Evolutionary conservation across 2,113 vertebrate genomes (phyloP), one percentile per base, ranked within the genome.

Genomic region (Gorilla gorilla): DNA sequence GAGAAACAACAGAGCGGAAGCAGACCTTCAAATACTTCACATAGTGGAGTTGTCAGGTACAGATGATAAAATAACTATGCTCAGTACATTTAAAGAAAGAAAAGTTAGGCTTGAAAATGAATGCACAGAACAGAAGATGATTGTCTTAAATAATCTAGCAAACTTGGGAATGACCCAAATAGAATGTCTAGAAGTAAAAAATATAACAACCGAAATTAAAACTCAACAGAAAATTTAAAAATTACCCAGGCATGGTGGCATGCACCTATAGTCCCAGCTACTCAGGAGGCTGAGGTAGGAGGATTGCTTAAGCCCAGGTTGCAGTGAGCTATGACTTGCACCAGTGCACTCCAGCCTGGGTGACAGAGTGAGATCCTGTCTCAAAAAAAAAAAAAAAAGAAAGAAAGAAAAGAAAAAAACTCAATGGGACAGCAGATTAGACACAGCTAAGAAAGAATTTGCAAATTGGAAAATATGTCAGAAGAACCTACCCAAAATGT

Each of bases 121-220:
- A 89, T 32, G 27, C 3, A 52, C 2, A 18, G 10, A 82, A 79
- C 35, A 64, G 27, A 52, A 97, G 92, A 66, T 30, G 43, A 87
- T 14, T 83, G 6, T 82, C 68, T 90, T 88, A 61, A 86, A 55
- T 45, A 84, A 79, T 48, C 78, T 68, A 96, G 45, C 30, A 86
- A 95, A 82, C 13, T 55, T 84, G 40, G 32, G 38, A 92, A 79
- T 61, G 22, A 84, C 66, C 6, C 45, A 95, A 89, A 89, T 6
- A 92, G 61, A 88, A 84, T 81, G 30, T 73, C 43, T 85, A 59
- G 38, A 92, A 93, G 90, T 57, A 91, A 95, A 78, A 95, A 87
- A 75, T 23, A 96, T 6, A 79, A 83, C 50, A 94, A 66, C 55
- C 84, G 14, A 94, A 96, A 92, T 87, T 72, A 68, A 80, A 96